Conservation (phyloP, 2,113 vertebrate genomes). For the Nothoprocta pentlandii region DNA sequence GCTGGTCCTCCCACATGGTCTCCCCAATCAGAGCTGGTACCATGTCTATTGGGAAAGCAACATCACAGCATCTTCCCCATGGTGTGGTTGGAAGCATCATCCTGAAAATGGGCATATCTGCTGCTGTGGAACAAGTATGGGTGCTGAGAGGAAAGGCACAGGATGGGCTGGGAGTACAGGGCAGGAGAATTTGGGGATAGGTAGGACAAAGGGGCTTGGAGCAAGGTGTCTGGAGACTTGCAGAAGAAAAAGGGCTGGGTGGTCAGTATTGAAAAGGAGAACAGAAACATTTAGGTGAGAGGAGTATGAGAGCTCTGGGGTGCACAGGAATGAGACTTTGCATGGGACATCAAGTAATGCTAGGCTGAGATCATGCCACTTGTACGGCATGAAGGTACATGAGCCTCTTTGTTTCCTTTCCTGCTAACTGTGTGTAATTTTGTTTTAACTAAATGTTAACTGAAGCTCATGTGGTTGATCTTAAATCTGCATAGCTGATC, state of each 20-base stretch:
- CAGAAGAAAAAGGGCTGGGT: neutral
- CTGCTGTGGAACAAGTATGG: neutral
- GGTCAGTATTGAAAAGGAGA: neutral
- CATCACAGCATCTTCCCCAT: neutral
- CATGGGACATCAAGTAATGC: neutral
- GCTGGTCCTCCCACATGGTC: neutral
- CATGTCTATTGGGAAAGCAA: neutral
- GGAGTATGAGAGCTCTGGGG: neutral
- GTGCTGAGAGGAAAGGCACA: neutral
- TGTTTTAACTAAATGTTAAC: neutral
- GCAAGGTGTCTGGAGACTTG: neutral
- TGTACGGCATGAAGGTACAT: fast-evolving
- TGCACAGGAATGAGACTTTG: neutral
- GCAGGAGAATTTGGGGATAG: neutral
- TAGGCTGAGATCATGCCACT: neutral
- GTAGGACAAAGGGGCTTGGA: neutral
- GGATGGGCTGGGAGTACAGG: neutral
- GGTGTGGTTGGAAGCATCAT: neutral
- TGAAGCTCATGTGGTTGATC: neutral
- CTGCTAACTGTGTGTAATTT: neutral
- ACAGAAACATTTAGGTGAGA: neutral
- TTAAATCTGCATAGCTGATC: neutral
- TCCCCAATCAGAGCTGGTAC: neutral
- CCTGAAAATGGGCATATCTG: neutral
- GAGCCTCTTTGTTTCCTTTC: neutral